Percentiles rank a stretch among this genome's conserved stretches.
phyloP scores from a whole-genome alignment of 2,888 invertebrate species.

The Lycophotia porphyrea region DNA sequence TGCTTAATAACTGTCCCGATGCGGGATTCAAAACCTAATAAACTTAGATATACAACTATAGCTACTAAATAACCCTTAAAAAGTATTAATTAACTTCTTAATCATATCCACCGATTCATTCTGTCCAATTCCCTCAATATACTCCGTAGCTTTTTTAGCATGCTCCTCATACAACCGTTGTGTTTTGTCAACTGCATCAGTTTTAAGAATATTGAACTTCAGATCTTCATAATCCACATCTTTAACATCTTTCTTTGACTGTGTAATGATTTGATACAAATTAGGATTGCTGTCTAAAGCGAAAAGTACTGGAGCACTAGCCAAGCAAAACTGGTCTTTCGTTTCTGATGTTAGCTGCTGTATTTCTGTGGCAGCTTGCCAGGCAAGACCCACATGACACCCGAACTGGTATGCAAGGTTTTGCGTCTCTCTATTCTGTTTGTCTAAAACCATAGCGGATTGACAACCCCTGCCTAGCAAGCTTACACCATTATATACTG shows the following conservation, averaged over 20 bases:
- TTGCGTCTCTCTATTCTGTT: constrained; percentile 92
- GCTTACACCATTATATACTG: constrained; percentile 93
- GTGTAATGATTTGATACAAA: constrained; percentile 91
- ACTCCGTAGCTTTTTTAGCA: constrained; percentile 82
- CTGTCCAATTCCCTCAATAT: constrained; percentile 81
- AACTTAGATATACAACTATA: neutral
- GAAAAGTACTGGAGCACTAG: constrained; percentile 96
- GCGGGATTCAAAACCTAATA: constrained; percentile 20
- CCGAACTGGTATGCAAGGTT: constrained; percentile 95
- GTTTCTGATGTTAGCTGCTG: constrained; percentile 89
- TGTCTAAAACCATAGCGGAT: constrained; percentile 94
- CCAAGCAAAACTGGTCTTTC: constrained; percentile 92
- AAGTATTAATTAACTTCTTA: constrained; percentile 85
- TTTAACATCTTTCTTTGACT: constrained; percentile 92
- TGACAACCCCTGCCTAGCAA: constrained; percentile 94
- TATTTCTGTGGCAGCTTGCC: constrained; percentile 92
- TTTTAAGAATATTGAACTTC: constrained; percentile 87
- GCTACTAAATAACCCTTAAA: constrained; percentile 61
- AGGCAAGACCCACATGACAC: constrained; percentile 94
- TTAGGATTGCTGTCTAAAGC: constrained; percentile 94
- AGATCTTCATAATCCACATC: constrained; percentile 92
- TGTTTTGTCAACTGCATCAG: constrained; percentile 85
- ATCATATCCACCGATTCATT: constrained; percentile 87
- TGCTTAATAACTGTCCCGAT: constrained; percentile 13
- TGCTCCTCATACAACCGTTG: constrained; percentile 84